phyloP scores from a whole-genome alignment of 2,797 vertebrate genomes.

The Clamator glandarius region DNA sequence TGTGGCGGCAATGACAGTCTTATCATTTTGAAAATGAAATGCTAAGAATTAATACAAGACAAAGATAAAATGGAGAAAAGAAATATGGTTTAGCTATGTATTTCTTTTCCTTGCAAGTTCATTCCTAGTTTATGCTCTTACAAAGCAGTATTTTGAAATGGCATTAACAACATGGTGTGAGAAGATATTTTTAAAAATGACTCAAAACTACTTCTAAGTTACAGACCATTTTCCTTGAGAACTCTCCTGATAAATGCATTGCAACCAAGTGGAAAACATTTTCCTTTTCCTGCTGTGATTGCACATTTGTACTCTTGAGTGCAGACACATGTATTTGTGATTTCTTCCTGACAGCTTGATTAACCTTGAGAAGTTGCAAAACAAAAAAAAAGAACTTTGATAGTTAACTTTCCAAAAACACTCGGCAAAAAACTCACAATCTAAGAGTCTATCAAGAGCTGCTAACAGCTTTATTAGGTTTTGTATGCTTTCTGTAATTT shows the following conservation, averaged over 20 bases:
- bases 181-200: constrained; percentile 50
- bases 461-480: neutral
- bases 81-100: neutral
- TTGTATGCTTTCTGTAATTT: neutral
- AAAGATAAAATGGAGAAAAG: neutral
- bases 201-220: constrained; percentile 56
- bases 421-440: neutral
- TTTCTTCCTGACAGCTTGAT: constrained; percentile 68
- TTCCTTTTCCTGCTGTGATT: constrained; percentile 73
- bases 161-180: constrained; percentile 21
- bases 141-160: constrained; percentile 31
- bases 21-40: neutral
- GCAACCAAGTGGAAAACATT: constrained; percentile 68
- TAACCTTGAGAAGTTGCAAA: constrained; percentile 69
- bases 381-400: neutral
- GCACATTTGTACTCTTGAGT: constrained; percentile 67
- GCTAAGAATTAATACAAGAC: neutral
- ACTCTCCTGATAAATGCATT: constrained; percentile 63
- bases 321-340: constrained; percentile 59
- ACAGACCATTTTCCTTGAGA: constrained; percentile 67
- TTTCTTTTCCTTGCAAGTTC: constrained; percentile 14
- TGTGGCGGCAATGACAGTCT: neutral
- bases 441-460: neutral
- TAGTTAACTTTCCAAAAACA: constrained; percentile 32
- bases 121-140: constrained; percentile 14